Evolutionary conservation across 2,113 vertebrate species (phyloP).

Genomic region (Dryoscopus gambensis): DNA sequence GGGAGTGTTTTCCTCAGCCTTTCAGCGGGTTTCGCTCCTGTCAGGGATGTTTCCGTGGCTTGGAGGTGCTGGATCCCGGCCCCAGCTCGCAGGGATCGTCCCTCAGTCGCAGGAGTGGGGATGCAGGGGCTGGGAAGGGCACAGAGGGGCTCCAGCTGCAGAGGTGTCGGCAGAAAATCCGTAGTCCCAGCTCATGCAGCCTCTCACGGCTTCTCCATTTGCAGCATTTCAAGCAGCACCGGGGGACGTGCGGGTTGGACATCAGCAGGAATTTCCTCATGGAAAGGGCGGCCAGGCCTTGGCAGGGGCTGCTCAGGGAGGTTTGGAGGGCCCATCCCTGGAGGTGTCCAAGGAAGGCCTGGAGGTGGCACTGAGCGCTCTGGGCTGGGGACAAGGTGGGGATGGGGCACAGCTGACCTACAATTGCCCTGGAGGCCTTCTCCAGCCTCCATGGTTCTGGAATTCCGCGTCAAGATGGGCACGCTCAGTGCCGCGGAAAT

Average conservation of each 20-base stretch:
- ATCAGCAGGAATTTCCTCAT: not conserved
- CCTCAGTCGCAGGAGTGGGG: not conserved
- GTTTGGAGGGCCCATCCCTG: not conserved
- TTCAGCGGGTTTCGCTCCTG: not conserved
- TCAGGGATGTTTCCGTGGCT: accelerated
- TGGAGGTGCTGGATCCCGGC: not conserved
- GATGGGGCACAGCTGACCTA: accelerated
- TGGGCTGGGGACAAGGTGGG: not conserved
- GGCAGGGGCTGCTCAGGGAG: not conserved
- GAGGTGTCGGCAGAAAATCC: not conserved
- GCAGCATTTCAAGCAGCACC: not conserved
- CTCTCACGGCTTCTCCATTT: accelerated
- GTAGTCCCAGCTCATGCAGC: no score
- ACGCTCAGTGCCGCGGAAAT: not conserved
- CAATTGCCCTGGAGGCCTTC: accelerated
- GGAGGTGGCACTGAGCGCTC: not conserved
- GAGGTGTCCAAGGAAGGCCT: not conserved
- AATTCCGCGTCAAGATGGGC: accelerated
- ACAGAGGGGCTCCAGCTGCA: not conserved
- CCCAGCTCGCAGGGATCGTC: accelerated
- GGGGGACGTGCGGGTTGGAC: not conserved
- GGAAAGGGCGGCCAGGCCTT: not conserved
- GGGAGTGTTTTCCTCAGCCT: not conserved
- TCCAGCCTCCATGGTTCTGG: accelerated
- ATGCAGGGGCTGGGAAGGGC: accelerated